A percentile compares a stretch with the other conserved stretches of the same genome.
Evolutionary conservation across 2,797 vertebrate genomes (phyloP).

Genomic region (Helicolenus hilgendorfi): DNA sequence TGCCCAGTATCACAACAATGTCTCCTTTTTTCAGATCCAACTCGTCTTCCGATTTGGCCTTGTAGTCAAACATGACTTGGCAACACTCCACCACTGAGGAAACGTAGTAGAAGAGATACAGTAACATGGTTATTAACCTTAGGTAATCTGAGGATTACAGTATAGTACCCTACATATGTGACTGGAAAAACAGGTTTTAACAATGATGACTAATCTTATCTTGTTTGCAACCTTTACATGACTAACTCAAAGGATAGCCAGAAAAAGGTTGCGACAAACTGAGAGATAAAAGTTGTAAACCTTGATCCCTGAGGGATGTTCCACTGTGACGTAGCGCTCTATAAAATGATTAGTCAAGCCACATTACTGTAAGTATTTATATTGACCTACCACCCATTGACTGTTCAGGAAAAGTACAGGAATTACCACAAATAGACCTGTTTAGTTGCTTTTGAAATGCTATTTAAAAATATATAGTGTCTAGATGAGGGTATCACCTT

Average conservation of each 20-base stretch:
- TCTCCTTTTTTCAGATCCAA: constrained; percentile 91
- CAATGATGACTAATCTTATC: constrained; percentile 1
- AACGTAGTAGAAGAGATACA: constrained; percentile 4
- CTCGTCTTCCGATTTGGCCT: constrained; percentile 89
- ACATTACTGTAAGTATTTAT: not conserved
- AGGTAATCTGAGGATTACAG: not conserved
- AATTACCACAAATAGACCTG: constrained; percentile 15
- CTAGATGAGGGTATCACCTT: not conserved
- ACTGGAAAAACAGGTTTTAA: not conserved
- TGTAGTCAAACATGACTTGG: constrained; percentile 92
- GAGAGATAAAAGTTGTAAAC: constrained; percentile 42
- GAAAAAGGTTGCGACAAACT: constrained; percentile 1
- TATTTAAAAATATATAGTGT: not conserved
- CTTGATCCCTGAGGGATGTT: not conserved
- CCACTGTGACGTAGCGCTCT: not conserved
- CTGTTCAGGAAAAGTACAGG: not conserved
- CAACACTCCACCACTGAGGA: constrained; percentile 87
- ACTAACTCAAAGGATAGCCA: not conserved
- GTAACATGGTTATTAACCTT: not conserved
- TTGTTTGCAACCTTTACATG: not conserved
- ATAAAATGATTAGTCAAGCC: not conserved
- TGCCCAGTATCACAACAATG: constrained; percentile 87
- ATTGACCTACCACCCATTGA: not conserved
- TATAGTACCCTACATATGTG: not conserved
- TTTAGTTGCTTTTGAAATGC: not conserved